Conservation (phyloP, 37 sponge, comb jelly and placozoan genomes). For the Dysidea cf. avara region DNA sequence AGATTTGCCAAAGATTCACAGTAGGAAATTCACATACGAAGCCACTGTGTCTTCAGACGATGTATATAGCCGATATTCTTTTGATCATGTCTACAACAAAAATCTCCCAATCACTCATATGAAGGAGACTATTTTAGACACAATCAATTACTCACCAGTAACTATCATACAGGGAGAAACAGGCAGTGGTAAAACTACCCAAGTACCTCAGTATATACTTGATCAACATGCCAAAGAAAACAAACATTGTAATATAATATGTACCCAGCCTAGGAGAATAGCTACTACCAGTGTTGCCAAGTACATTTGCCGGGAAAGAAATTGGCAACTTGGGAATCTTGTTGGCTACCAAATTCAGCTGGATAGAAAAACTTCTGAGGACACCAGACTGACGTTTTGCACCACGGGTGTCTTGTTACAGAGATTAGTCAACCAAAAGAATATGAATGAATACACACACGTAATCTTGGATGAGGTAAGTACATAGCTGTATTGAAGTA, state of each 20-base stretch:
- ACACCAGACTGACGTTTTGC: conserved; percentile 87
- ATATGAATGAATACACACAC: conserved; percentile 94
- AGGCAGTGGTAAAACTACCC: conserved; percentile 91
- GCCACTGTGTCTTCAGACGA: too few relatives aligned
- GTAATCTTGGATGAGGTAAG: conserved; percentile 93
- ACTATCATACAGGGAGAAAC: conserved; percentile 86
- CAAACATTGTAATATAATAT: conserved; percentile 90
- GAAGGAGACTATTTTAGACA: conserved; percentile 59
- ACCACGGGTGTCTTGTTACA: conserved; percentile 92
- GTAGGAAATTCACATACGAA: too few relatives aligned
- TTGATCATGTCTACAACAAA: conserved; percentile 26
- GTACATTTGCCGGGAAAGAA: conserved; percentile 63
- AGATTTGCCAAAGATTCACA: too few relatives aligned
- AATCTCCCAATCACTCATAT: conserved; percentile 59
- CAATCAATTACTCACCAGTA: conserved; percentile 72
- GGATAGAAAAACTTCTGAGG: conserved; percentile 69
- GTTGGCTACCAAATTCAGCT: conserved; percentile 96
- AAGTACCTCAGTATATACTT: conserved; percentile 94
- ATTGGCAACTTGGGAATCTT: conserved; percentile 80
- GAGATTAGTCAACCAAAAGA: conserved; percentile 76
- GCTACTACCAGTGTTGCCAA: conserved; percentile 88
- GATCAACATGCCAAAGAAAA: conserved; percentile 56
- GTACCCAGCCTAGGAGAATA: conserved; percentile 91
- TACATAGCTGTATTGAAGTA: background rate
- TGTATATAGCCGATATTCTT: conserved; percentile 33